Conservation (phyloP, 2,113 vertebrate species). For the Notarius quadriscutis region DNA sequence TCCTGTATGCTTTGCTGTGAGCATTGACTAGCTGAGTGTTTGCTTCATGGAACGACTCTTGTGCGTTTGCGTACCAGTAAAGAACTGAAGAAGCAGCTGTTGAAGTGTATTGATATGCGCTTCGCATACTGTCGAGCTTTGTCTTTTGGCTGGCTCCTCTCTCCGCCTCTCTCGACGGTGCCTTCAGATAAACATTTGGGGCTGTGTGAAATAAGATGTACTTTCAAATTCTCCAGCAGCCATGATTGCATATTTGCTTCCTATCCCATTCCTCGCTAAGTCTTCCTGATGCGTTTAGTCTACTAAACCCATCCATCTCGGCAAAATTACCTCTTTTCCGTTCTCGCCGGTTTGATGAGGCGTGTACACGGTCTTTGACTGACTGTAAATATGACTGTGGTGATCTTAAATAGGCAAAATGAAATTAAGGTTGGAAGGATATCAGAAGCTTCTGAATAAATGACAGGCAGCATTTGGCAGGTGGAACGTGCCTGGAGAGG, state of each 20-base stretch:
- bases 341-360: conserved; percentile 12
- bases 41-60: not conserved
- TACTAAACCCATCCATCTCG: conserved; percentile 27
- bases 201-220: not conserved
- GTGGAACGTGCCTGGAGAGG: conserved; percentile 44
- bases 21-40: not conserved
- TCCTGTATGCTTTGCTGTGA: not conserved
- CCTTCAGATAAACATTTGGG: not conserved
- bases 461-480: conserved; percentile 38
- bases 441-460: conserved; percentile 39
- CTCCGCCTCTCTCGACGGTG: not conserved
- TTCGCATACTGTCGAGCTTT: conserved; percentile 5
- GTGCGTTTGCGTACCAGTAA: not conserved
- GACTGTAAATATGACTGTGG: conserved; percentile 21
- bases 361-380: not conserved
- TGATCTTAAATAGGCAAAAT: conserved; percentile 40
- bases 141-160: conserved; percentile 11
- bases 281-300: conserved; percentile 32
- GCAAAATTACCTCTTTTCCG: conserved; percentile 31
- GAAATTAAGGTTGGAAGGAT: conserved; percentile 42
- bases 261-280: not conserved
- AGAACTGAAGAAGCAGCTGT: conserved; percentile 4
- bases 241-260: conserved; percentile 32
- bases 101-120: conserved; percentile 25
- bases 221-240: conserved; percentile 13